Evolutionary conservation across 2,888 invertebrate genomes (phyloP).

Genomic region (Sialis fuliginosa): DNA sequence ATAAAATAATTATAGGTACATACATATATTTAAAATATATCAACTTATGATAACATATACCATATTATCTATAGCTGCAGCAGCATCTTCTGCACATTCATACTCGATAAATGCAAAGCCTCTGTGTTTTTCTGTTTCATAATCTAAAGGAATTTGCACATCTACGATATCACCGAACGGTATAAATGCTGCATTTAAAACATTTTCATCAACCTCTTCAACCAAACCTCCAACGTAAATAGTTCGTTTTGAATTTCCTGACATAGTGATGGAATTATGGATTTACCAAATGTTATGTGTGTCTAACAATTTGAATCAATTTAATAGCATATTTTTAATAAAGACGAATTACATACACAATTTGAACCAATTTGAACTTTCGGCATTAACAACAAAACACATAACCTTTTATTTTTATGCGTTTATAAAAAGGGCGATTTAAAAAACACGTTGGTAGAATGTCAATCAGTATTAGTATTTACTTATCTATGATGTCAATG

Average conservation of each 20-base stretch:
- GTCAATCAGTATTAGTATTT: too few relatives aligned
- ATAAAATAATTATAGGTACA: conserved; percentile 6
- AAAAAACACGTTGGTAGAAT: too few relatives aligned
- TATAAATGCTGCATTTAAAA: conserved; percentile 90
- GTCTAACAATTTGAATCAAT: too few relatives aligned
- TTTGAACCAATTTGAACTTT: too few relatives aligned
- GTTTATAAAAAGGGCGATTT: too few relatives aligned
- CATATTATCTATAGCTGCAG: conserved; percentile 98
- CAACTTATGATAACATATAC: conserved; percentile 26
- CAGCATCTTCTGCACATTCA: conserved; percentile 94
- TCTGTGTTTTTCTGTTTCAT: conserved; percentile 90
- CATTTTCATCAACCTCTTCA: conserved; percentile 93
- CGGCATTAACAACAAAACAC: too few relatives aligned
- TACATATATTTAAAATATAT: conserved; percentile 7
- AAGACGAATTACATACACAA: too few relatives aligned
- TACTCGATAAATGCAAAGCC: conserved; percentile 99
- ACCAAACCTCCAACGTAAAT: conserved; percentile 76
- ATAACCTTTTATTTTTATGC: too few relatives aligned
- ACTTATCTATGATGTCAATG: too few relatives aligned
- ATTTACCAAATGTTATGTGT: too few relatives aligned
- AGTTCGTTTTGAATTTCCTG: conserved; percentile 57
- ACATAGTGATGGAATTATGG: conserved; percentile 16
- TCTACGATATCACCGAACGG: conserved; percentile 98
- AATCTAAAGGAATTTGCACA: conserved; percentile 94
- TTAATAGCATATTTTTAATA: too few relatives aligned